Percentiles rank a stretch among this genome's conserved stretches.
Conservation (phyloP, 2,888 invertebrate genomes). For the Apodemia mormo region DNA sequence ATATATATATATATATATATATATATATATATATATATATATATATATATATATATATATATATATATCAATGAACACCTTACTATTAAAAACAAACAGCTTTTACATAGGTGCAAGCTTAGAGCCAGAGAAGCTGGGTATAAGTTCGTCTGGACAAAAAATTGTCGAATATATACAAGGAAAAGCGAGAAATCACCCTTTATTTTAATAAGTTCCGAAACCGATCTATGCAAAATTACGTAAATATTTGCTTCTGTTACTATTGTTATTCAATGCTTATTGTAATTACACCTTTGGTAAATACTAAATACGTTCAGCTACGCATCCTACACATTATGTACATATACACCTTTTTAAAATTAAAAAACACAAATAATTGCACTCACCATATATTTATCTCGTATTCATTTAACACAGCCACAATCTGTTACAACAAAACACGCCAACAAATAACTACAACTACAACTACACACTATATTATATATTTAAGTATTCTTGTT, state of each 20-base stretch:
- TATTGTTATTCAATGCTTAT: not conserved
- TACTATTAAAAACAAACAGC: not conserved
- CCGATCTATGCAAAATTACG: not conserved
- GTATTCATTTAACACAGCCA: too few species aligned
- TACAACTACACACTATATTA: too few species aligned
- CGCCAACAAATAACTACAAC: too few species aligned
- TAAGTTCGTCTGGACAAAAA: not conserved
- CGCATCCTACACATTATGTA: too few species aligned
- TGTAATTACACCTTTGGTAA: not conserved
- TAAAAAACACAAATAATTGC: not conserved
- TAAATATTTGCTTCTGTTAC: not conserved
- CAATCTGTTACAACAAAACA: too few species aligned
- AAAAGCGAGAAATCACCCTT: not conserved
- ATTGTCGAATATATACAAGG: not conserved
- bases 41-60: too few species aligned
- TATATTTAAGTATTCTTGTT: too few species aligned
- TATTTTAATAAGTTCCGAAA: not conserved
- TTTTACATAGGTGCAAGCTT: not conserved
- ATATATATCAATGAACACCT: not conserved
- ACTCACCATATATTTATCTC: not conserved
- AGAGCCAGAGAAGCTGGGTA: not conserved
- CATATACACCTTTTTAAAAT: not conserved
- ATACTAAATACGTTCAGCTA: not conserved
- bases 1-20: too few species aligned
- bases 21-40: too few species aligned